Conservation (phyloP, 2,888 invertebrate genomes). For the Aspidiotus destructor region DNA sequence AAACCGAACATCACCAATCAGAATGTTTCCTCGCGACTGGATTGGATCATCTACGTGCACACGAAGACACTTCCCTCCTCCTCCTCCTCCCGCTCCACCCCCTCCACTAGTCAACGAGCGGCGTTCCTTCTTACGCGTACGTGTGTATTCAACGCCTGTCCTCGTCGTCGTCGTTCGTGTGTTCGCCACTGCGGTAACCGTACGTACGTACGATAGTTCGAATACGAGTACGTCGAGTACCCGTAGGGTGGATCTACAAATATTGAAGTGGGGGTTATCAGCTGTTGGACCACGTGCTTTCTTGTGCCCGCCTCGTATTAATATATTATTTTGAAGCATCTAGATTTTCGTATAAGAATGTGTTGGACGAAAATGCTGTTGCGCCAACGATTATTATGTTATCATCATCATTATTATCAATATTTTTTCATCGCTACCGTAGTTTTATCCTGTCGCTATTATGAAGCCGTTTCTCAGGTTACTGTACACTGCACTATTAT, state of each 20-base stretch:
- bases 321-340: too few species aligned
- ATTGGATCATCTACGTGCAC: background rate
- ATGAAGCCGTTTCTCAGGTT: too few species aligned
- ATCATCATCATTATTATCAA: too few species aligned
- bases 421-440: too few species aligned
- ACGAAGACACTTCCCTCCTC: background rate
- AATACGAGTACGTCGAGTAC: background rate
- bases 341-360: too few species aligned
- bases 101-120: background rate
- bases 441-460: too few species aligned
- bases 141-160: background rate
- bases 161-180: background rate
- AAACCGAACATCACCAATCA: background rate
- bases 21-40: background rate
- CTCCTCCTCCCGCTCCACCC: background rate
- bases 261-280: background rate
- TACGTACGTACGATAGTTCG: background rate
- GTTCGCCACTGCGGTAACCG: background rate
- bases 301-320: background rate
- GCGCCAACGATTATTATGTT: too few species aligned
- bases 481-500: too few species aligned
- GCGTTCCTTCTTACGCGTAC: background rate
- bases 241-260: constrained; percentile 1
- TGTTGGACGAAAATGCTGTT: too few species aligned
- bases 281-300: background rate